Evolutionary conservation across 2,113 vertebrate species (phyloP), one percentile per base, ranked within the genome.

Genomic region (Hyperopisus bebe): DNA sequence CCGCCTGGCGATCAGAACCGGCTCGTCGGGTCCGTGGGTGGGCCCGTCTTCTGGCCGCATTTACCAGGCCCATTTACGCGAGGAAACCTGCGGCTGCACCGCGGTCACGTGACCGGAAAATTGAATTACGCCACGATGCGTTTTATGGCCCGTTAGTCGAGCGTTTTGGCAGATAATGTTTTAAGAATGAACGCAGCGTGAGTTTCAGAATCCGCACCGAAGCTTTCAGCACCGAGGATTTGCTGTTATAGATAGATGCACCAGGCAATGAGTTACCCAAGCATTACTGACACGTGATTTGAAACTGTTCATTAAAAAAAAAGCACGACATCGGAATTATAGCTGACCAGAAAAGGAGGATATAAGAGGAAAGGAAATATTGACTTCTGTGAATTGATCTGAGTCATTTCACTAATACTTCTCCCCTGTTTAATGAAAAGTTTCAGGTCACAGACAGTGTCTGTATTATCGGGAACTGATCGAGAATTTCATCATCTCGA

Each of bases 371-470:
- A 35, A 74, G 66, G 66, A 83, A 44, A 46, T 83, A 44, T 44
- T 44, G 80, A 83, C 39, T 83, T 83, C 15, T 46, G 21, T 83
- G 80, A 83, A 84, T 84, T 84, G 82, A 84, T 84, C 39, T 46
- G 15, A n/a, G 82, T 84, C 44, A 10, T 47, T 9, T 42, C 8
- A 39, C 35, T 42, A 80, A 42, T 42, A 19, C 15, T 42, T 84
- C 46, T 47, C 82, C 39, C 17, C 42, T 27, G 7, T 47, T 84
- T 21, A 84, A 84, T 84, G 82, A 84, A n/a, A 84, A 46, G 24
- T 84, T 44, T 46, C 39, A 84, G 21, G 82, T 84, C 19, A 84
- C 42, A 84, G 35, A 84, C 24, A 82, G 17, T 47, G 74, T 31
- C 74, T 80, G 21, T 24, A 44, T 84, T 84, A 84, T 47, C 2